These are phyloP conservation scores for Neolamprologus sp. DNA, from an alignment of 2,113 vertebrate species.

Conservation along the genomic window DNA sequence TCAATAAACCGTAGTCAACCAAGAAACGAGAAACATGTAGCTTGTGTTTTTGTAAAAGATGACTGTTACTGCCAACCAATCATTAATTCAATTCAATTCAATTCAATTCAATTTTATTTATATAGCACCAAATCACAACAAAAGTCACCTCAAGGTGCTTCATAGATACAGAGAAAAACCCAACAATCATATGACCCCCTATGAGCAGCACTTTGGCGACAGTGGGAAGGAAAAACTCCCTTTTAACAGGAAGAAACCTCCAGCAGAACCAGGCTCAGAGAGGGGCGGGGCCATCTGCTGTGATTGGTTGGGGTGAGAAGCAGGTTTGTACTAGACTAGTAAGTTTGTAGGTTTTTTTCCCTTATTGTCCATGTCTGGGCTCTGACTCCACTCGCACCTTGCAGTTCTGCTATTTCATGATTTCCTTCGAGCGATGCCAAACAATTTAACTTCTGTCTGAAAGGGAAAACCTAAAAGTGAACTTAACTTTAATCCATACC, in stretches of 20 bases:
- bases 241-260: no score
- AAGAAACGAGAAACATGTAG: background rate
- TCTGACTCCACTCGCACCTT: background rate
- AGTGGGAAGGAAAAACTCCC: no score
- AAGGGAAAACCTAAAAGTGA: background rate
- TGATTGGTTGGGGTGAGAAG: no score
- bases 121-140: no score
- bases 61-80: background rate
- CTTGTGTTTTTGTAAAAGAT: background rate
- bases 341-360: background rate
- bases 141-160: rapidly evolving
- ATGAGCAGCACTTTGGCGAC: no score
- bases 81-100: no score
- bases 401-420: background rate
- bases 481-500: background rate
- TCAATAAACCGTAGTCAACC: background rate
- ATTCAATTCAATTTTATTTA: no score
- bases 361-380: background rate
- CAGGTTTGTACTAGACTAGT: background rate
- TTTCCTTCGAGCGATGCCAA: background rate
- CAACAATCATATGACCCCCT: no score
- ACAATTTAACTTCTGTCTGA: background rate
- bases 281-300: no score
- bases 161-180: no score
- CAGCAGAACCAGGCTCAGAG: no score